These are phyloP conservation scores for Orcinus orca DNA, from an alignment of 2,113 vertebrate species.

Conservation along the genomic window DNA sequence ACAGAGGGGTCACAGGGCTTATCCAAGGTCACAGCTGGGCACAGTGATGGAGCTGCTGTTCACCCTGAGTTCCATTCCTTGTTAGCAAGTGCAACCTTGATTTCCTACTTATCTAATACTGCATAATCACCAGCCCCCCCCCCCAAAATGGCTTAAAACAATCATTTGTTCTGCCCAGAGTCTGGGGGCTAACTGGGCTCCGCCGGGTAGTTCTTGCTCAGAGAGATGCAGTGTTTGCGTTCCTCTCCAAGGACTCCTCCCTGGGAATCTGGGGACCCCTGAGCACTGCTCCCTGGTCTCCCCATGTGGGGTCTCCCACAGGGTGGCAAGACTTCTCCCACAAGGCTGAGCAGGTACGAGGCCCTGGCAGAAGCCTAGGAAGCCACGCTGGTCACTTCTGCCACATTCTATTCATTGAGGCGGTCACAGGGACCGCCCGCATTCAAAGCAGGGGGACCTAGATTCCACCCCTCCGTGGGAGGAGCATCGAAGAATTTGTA, in stretches of 20 bases:
- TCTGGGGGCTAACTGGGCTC: not conserved
- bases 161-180: not conserved
- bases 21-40: not conserved
- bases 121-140: not conserved
- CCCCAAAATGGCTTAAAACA: not conserved
- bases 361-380: not conserved
- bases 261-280: not conserved
- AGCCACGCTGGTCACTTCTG: not conserved
- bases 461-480: not conserved
- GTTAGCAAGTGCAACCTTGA: not conserved
- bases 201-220: not conserved
- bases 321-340: not conserved
- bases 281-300: not conserved
- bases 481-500: not conserved
- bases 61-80: not conserved
- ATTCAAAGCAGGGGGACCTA: not conserved
- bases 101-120: not conserved
- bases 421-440: not conserved
- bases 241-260: not conserved
- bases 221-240: not conserved
- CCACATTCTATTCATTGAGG: not conserved
- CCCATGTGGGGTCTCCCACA: fast-evolving
- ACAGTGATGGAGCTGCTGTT: not conserved
- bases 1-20: not conserved
- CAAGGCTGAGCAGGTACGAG: not conserved